Evolutionary conservation across 2,113 vertebrate species (phyloP).

Genomic region (Ptyas mucosa): DNA sequence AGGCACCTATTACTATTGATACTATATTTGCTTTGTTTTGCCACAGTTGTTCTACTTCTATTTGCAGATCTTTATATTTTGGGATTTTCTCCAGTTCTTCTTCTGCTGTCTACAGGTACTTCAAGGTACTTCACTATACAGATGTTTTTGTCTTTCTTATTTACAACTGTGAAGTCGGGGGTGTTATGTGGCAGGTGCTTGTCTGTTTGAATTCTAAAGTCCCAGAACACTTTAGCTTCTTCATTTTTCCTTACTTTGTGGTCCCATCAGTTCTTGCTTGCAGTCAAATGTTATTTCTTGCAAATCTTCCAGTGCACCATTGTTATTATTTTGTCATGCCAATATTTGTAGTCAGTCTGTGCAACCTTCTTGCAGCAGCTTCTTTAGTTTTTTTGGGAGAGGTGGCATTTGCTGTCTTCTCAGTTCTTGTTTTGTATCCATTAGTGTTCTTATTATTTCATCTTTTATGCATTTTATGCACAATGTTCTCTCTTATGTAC

Average conservation of each 20-base stretch:
- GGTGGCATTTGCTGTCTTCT: neutral
- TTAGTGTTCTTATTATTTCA: neutral
- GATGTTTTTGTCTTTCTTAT: neutral
- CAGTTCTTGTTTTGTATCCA: neutral
- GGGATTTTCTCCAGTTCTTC: neutral
- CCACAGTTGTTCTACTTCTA: neutral
- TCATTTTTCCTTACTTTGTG: neutral
- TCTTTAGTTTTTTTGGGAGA: neutral
- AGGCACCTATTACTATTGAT: neutral
- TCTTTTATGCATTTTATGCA: neutral
- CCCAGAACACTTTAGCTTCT: too few species aligned
- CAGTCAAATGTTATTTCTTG: neutral
- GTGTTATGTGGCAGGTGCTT: neutral
- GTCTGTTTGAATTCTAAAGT: neutral
- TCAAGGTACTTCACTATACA: neutral
- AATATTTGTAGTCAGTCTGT: too few species aligned
- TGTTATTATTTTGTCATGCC: neutral
- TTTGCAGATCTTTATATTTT: neutral
- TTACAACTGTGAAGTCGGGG: neutral
- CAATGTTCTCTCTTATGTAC: neutral
- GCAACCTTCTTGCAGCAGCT: neutral
- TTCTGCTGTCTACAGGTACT: neutral
- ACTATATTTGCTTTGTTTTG: neutral
- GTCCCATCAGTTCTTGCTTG: neutral
- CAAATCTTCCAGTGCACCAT: neutral